A percentile compares a stretch with the other conserved stretches of the same genome.
Evolutionary conservation across 1,140 invertebrate genomes (phyloP).

Genomic region (Drosophila erecta): DNA sequence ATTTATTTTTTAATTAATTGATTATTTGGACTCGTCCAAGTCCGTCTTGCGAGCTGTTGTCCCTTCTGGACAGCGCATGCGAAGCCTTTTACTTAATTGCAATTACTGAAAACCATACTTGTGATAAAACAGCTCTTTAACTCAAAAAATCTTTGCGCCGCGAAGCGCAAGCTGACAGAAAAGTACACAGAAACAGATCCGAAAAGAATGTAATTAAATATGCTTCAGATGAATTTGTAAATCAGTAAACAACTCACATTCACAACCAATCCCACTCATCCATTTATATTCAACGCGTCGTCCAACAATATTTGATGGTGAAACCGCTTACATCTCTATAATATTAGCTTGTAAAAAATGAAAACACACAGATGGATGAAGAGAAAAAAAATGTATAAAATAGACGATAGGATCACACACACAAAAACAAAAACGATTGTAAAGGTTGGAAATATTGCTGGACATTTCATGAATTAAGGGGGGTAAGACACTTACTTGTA

Average conservation of each 20-base stretch:
- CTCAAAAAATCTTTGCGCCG: conserved; percentile 11
- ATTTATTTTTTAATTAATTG: conserved; percentile 73
- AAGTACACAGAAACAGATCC: conserved; percentile 2
- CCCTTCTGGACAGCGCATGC: conserved; percentile 5
- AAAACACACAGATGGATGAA: conserved; percentile 23
- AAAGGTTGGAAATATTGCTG: conserved; percentile 72
- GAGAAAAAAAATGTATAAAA: conserved; percentile 56
- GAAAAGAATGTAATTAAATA: conserved; percentile 17
- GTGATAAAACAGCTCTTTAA: conserved; percentile 49
- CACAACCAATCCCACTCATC: conserved; percentile 10
- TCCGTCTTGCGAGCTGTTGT: conserved; percentile 12
- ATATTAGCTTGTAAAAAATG: conserved; percentile 63
- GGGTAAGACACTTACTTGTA: conserved; percentile 54
- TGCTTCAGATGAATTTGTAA: conserved; percentile 45
- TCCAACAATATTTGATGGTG: conserved; percentile 71
- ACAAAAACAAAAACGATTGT: conserved; percentile 40
- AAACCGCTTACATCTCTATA: conserved; percentile 53
- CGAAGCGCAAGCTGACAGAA: conserved; percentile 16
- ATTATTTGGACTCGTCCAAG: conserved; percentile 23
- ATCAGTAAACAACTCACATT: conserved; percentile 25
- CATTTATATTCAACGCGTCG: conserved; percentile 53
- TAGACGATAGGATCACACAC: conserved; percentile 42
- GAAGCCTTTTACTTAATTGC: conserved; percentile 34
- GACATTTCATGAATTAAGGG: conserved; percentile 65
- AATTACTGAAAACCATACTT: conserved; percentile 30